phyloP scores from a whole-genome alignment of 2,888 invertebrate species.

The Hymenopus coronatus region DNA sequence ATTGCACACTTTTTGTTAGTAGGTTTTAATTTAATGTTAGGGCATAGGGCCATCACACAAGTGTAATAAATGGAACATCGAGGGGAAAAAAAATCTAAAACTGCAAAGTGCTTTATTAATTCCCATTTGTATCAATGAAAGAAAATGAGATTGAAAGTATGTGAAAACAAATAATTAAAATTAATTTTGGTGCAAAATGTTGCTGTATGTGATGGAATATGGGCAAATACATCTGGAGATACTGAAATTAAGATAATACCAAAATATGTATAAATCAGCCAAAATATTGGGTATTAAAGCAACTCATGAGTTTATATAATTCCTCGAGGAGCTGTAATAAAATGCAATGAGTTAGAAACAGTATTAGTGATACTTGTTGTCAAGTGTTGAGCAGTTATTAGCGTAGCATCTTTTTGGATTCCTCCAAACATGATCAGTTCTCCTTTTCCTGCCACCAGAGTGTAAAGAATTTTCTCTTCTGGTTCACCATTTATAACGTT shows the following conservation, averaged over 20 bases:
- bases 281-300: background rate
- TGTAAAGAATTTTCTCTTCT: slow-evolving; percentile 86
- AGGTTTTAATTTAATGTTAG: too few relatives aligned
- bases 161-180: background rate
- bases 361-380: slow-evolving; percentile 57
- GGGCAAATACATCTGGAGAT: background rate
- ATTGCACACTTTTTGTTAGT: too few relatives aligned
- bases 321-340: slow-evolving; percentile 62
- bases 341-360: slow-evolving; percentile 75
- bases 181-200: background rate
- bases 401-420: slow-evolving; percentile 74
- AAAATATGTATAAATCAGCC: background rate
- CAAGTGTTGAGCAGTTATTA: slow-evolving; percentile 33
- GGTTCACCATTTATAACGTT: slow-evolving; percentile 63
- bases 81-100: background rate
- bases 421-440: slow-evolving; percentile 97
- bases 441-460: slow-evolving; percentile 83
- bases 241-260: background rate
- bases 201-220: background rate
- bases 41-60: too few relatives aligned
- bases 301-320: slow-evolving; percentile 33
- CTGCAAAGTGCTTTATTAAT: background rate
- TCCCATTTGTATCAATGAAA: background rate
- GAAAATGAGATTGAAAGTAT: background rate
- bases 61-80: too few relatives aligned